phyloP scores from a whole-genome alignment of 2,888 invertebrate species.

The Conistra vaccinii region DNA sequence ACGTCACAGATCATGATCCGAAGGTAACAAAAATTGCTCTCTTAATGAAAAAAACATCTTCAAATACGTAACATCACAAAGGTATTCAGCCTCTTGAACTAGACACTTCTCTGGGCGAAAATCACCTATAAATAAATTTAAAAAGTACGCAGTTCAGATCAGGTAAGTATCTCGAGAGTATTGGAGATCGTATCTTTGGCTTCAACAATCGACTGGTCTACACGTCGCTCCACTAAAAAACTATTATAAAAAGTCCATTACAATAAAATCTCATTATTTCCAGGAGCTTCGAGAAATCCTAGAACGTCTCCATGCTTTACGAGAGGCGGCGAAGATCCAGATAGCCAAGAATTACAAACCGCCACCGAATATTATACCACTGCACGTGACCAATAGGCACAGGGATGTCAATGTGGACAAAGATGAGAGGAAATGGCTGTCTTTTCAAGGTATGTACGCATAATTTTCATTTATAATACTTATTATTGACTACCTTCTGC shows the following conservation, averaged over 20 bases:
- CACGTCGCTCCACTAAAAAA: no score
- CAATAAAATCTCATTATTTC: constrained; percentile 4
- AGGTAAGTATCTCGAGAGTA: no score
- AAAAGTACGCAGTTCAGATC: no score
- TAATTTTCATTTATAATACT: neutral
- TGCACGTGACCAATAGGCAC: constrained; percentile 83
- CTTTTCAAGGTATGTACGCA: constrained; percentile 83
- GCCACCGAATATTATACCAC: constrained; percentile 80
- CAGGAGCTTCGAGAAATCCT: constrained; percentile 85
- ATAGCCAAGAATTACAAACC: constrained; percentile 79
- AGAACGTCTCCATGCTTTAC: constrained; percentile 82
- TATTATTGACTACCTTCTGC: no score
- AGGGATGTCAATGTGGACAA: constrained; percentile 87
- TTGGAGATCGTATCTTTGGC: no score
- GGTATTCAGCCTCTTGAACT: no score
- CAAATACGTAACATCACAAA: no score
- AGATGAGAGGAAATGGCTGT: constrained; percentile 88
- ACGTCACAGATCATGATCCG: constrained; percentile 86
- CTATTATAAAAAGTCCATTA: no score
- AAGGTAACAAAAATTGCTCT: constrained; percentile 70
- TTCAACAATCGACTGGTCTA: no score
- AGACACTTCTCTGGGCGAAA: no score
- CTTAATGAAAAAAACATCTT: no score
- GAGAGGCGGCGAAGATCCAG: constrained; percentile 82
- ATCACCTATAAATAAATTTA: no score